Base-by-base conservation (phyloP, 1,140 invertebrate species). In the Drosophila serrata region DNA sequence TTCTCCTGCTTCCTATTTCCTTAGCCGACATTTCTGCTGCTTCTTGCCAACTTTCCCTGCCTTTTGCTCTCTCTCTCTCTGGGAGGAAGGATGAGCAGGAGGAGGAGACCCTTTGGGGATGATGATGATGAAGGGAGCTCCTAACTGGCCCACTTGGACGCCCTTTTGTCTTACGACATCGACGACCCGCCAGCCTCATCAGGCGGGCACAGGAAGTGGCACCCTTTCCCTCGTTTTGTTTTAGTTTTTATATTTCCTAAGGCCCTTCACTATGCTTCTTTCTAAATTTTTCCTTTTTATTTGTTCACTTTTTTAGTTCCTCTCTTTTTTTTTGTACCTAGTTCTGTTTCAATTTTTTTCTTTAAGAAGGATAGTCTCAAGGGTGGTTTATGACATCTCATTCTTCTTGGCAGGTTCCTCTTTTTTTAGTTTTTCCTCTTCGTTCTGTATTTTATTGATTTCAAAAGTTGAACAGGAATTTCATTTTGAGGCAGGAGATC, bases 131-230 rank as follows among this genome's bases (percentile, higher is more conserved):
- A 13, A 9, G 46, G 35, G 19, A 15, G 13, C 22, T 24, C 2
- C 2, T 46, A 13, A 1, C 31, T 35, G 56, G 27, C 37, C 42
- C 31, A 49, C 55, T 65, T 59, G 55, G 62, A 76, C 73, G 72
- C 74, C 73, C 73, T 68, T 75, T 75, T 76, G 73, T 75, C 73
- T 76, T 74, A 74, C 70, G 70, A 74, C 70, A 74, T 75, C 49
- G 72, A 55, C 49, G 72, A 55, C 59, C 74, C 42, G 46, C 69
- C 70, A 70, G 67, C 63, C 33, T 55, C 51, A 35, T 68, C 49
- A 27, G 24, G 31, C 49, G 22, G 46, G 22, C 24, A 27, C 48
- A 46, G 48, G 63, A 69, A 70, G 49, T 24, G n/a, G 51, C 35
- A 31, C 33, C 46, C 31, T 35, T 33, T 31, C 12, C 56, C 11